Conservation (phyloP, 2,888 invertebrate species). For the Bimastos eiseni region DNA sequence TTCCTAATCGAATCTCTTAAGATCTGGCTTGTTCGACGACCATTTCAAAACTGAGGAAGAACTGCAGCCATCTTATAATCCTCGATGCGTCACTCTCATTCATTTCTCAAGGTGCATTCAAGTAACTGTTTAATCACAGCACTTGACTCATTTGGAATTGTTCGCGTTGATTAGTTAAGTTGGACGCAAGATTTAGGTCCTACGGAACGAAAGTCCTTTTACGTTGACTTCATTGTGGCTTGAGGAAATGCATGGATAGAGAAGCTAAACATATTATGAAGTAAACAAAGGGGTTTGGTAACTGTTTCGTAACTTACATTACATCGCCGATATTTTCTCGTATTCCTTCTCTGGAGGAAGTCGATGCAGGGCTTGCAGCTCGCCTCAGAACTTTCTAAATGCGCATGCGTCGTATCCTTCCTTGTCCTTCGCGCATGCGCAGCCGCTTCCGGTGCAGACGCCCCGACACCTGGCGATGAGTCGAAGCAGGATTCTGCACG, state of each 20-base stretch:
- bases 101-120: not conserved
- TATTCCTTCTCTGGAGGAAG: not conserved
- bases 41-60: not conserved
- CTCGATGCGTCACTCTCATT: not conserved
- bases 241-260: not conserved
- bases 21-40: not conserved
- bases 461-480: not conserved
- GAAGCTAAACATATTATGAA: not conserved
- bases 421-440: not conserved
- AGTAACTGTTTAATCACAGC: not conserved
- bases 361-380: not conserved
- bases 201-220: not conserved
- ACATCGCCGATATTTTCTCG: not conserved
- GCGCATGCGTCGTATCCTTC: not conserved
- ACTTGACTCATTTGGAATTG: not conserved
- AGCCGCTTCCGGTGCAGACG: not conserved
- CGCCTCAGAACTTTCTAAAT: not conserved
- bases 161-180: not conserved
- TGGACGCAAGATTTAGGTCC: not conserved
- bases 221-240: not conserved
- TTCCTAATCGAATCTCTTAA: not conserved
- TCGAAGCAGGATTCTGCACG: conserved; percentile 65
- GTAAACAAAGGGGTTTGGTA: not conserved
- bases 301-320: not conserved
- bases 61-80: not conserved